Conservation (phyloP, 2,113 vertebrate species). For the Leucoraja erinaceus region DNA sequence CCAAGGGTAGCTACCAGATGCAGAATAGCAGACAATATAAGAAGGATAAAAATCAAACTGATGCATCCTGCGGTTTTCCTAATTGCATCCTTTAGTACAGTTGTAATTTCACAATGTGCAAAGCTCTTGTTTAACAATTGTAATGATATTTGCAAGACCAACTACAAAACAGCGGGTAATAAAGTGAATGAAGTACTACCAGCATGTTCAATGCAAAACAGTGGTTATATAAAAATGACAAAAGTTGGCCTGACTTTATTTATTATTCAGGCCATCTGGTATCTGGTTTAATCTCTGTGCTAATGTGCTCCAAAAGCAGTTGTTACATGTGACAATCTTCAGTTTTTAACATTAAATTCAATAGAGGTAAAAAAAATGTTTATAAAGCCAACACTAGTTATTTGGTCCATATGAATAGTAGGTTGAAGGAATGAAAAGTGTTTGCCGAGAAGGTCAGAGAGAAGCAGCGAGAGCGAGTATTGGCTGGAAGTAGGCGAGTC, state of each 20-base stretch:
- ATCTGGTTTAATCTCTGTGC: not conserved
- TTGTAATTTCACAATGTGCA: not conserved
- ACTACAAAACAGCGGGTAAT: not conserved
- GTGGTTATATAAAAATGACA: not conserved
- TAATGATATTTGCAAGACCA: not conserved
- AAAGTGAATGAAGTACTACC: not conserved
- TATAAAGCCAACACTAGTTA: too few species aligned
- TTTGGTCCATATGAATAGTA: not conserved
- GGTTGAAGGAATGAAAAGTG: not conserved
- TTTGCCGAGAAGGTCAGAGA: not conserved
- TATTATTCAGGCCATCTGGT: not conserved
- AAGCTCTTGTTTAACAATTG: not conserved
- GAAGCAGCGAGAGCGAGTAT: too few species aligned
- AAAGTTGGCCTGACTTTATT: not conserved
- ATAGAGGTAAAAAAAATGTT: too few species aligned
- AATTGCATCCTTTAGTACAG: not conserved
- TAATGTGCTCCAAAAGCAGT: not conserved
- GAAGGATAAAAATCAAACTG: not conserved
- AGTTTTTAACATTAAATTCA: too few species aligned
- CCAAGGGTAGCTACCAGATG: not conserved
- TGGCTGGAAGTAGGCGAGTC: too few species aligned
- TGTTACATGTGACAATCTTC: not conserved
- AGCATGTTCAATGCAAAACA: not conserved
- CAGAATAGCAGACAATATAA: not conserved
- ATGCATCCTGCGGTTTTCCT: not conserved